Base-by-base conservation (phyloP, 2,888 invertebrate species). In the Perizoma flavofasciatum region DNA sequence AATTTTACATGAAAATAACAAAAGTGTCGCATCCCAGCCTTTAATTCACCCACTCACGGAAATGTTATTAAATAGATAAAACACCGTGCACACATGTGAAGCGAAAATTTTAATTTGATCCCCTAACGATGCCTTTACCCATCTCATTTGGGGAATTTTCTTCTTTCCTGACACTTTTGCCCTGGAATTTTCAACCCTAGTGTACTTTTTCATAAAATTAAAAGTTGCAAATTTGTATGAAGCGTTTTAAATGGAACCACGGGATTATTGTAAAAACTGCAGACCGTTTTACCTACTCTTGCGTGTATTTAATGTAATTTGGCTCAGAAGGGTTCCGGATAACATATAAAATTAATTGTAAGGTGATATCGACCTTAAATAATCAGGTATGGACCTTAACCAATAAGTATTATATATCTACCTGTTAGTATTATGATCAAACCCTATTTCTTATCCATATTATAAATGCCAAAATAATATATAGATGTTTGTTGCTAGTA, bases 71-170 rank as follows among this genome's bases (percentile, higher is more conserved):
- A 67, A 65, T 63, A 73, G 67, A 73, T 70, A 71, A 69, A 69
- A 67, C 77, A 66, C 67, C 69, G 70, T 65, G 68, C 65, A 71
- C 70, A 69, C 66, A 72, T 69, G 70, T 64, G 57, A 68, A 61
- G 65, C 61, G 68, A 59, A 73, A 69, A 73, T 77, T 78, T 78
- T 76, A 78, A 78, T 78, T 78, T 77, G 71, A 72, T 77, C 69
- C 73, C 68, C 68, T 74, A 70, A 77, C 69, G 67, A 68, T 64
- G 66, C 67, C 65, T 73, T 66, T 69, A 65, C 75, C 75, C 71
- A 70, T 72, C 74, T 77, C 74, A 76, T 75, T 77, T 73, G 67
- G 54, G 63, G 66, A 57, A 59, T 48, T 51, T 55, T 60, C 63
- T 55, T n/a, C 34, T 7, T 40, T 10, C 6, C 7, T 4, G 8